Conservation (phyloP, 2,797 vertebrate species). For the Atherinosoma microstoma region DNA sequence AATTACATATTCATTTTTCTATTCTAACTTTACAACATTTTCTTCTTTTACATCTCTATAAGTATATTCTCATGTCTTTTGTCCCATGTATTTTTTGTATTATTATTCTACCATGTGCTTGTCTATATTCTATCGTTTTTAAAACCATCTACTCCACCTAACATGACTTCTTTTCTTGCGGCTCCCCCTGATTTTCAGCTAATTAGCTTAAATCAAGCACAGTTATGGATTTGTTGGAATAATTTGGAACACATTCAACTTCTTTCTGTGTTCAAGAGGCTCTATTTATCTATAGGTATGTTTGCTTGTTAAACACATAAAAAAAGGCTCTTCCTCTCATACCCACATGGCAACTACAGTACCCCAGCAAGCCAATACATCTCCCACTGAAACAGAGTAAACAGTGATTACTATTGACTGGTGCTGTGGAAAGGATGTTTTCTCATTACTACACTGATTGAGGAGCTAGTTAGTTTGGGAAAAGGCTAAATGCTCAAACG, state of each 20-base stretch:
- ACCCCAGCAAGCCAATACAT: constrained; percentile 54
- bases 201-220: constrained; percentile 11
- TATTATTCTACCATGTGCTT: background rate
- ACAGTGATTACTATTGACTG: constrained; percentile 99
- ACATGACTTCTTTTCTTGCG: background rate
- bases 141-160: background rate
- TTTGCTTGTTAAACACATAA: constrained; percentile 22
- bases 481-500: constrained; percentile 86
- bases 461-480: constrained; percentile 84
- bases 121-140: background rate
- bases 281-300: constrained; percentile 12
- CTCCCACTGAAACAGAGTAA: constrained; percentile 84
- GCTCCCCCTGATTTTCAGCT: constrained; percentile 2
- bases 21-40: background rate
- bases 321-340: constrained; percentile 3
- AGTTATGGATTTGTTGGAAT: constrained; percentile 28
- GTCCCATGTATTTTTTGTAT: background rate
- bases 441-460: constrained; percentile 99
- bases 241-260: constrained; percentile 8
- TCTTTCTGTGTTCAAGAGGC: constrained; percentile 5
- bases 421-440: constrained; percentile 96
- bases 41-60: background rate
- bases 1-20: background rate
- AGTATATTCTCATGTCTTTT: background rate
- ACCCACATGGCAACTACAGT: constrained; percentile 61